Conservation (phyloP, 2,113 vertebrate species). For the Trichomycterus rosablanca region DNA sequence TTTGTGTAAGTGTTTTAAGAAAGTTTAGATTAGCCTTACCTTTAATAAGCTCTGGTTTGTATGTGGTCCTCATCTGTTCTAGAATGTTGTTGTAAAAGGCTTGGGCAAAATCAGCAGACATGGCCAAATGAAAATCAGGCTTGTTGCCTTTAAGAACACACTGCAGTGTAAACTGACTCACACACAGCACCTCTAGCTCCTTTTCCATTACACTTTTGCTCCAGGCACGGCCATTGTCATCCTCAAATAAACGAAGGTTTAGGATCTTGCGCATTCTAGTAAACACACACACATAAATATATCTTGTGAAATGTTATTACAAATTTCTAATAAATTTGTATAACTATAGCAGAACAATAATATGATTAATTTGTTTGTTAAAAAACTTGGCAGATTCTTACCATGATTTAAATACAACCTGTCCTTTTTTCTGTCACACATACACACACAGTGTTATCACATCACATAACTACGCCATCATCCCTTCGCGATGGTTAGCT, state of each 20-base stretch:
- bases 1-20: too few species aligned
- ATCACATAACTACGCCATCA: too few species aligned
- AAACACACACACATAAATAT: too few species aligned
- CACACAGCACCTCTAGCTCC: slow-evolving; percentile 85
- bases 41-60: slow-evolving; percentile 88
- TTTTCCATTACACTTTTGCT: slow-evolving; percentile 88
- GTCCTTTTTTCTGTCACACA: too few species aligned
- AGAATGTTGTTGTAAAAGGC: slow-evolving; percentile 86
- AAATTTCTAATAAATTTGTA: too few species aligned
- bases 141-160: slow-evolving; percentile 93
- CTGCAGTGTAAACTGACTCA: slow-evolving; percentile 96
- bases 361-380: too few species aligned
- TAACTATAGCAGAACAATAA: too few species aligned
- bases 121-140: slow-evolving; percentile 90
- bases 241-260: slow-evolving; percentile 89
- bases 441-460: too few species aligned
- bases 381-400: too few species aligned
- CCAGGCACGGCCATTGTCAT: slow-evolving; percentile 88
- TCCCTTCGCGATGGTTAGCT: too few species aligned
- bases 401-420: too few species aligned
- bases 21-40: slow-evolving; percentile 63
- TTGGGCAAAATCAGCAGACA: slow-evolving; percentile 84
- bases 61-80: slow-evolving; percentile 79
- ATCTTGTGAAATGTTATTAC: too few species aligned
- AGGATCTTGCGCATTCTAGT: slow-evolving; percentile 90